These are phyloP conservation scores for Aphis craccivora DNA, from an alignment of 1,140 invertebrate genomes.

Conservation along the genomic window DNA sequence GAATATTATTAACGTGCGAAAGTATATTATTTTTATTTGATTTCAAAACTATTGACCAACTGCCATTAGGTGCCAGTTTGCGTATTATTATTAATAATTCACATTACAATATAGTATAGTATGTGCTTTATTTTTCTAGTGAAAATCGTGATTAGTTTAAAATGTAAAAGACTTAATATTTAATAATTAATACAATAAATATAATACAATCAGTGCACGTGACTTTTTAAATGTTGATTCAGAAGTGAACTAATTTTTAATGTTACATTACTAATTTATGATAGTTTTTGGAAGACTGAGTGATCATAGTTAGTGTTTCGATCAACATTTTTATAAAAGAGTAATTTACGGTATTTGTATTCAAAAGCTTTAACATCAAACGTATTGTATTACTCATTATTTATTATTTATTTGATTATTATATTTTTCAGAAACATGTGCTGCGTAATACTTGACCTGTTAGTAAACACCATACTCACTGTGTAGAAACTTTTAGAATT, in stretches of 20 bases:
- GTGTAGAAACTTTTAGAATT: no score
- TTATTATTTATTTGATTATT: no score
- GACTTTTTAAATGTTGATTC: not conserved
- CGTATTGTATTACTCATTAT: no score
- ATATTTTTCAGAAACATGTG: no score
- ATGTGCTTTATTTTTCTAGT: not conserved
- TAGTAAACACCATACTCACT: no score
- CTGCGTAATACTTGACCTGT: no score
- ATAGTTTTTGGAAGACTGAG: not conserved
- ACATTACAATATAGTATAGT: not conserved
- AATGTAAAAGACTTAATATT: not conserved
- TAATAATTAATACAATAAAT: not conserved
- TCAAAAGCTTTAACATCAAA: not conserved
- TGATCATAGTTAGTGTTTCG: not conserved
- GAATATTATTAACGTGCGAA: not conserved
- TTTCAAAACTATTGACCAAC: not conserved
- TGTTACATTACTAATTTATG: not conserved
- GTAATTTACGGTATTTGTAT: not conserved
- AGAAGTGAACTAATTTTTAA: not conserved
- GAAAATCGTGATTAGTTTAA: not conserved
- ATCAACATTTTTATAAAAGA: not conserved
- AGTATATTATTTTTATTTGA: constrained; percentile 39
- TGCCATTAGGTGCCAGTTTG: not conserved
- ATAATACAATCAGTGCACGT: not conserved
- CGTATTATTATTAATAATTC: not conserved